These are phyloP conservation scores for Yponomeuta sedellus DNA, from an alignment of 2,888 invertebrate genomes.

Conservation along the genomic window DNA sequence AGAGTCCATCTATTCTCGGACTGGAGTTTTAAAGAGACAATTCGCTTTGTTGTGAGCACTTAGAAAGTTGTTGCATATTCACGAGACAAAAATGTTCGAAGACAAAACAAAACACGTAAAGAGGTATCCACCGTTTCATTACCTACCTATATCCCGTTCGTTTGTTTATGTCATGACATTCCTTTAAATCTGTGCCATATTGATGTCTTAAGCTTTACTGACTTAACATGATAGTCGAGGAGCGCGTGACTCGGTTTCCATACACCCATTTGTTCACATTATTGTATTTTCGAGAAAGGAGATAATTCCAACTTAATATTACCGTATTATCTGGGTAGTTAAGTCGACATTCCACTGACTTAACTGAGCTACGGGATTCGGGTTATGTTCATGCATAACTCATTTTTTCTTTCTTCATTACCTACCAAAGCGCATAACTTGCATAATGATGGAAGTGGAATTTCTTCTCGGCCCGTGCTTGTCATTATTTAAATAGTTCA, in stretches of 20 bases:
- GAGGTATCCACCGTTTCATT: background rate
- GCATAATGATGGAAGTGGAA: background rate
- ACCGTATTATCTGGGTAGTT: background rate
- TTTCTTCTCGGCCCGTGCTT: background rate
- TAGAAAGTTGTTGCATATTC: constrained; percentile 58
- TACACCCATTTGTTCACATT: background rate
- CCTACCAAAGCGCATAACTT: background rate
- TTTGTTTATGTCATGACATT: background rate
- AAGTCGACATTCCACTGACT: background rate
- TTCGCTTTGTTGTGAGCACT: background rate
- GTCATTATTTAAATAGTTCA: background rate
- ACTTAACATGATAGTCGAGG: background rate
- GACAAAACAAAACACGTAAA: constrained; percentile 2
- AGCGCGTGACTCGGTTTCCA: too few species aligned
- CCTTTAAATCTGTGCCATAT: background rate
- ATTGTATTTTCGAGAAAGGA: background rate
- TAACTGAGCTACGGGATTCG: background rate
- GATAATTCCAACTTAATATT: background rate
- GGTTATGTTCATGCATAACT: background rate
- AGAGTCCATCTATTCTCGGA: background rate
- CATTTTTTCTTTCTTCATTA: background rate
- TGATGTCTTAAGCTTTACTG: too few species aligned
- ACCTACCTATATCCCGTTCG: background rate
- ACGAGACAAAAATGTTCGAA: constrained; percentile 23
- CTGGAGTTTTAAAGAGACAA: background rate